Percentiles rank a stretch among this genome's conserved stretches.
phyloP scores from a whole-genome alignment of 2,113 vertebrate genomes.

The Hemicordylus capensis region DNA sequence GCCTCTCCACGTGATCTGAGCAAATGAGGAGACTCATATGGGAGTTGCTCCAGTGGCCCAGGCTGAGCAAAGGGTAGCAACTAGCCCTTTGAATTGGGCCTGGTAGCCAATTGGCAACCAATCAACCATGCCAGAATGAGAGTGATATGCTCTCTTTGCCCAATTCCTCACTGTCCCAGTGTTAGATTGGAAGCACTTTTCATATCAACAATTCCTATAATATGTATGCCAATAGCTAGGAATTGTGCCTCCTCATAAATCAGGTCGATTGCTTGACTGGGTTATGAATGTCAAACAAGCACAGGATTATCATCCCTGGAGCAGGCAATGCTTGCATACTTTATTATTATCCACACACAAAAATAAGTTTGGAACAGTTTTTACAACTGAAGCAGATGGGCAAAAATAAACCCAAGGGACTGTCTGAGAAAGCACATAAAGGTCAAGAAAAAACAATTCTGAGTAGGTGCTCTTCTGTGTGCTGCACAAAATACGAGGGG shows the following conservation, averaged over 20 bases:
- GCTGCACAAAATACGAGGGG: not conserved
- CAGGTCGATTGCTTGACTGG: not conserved
- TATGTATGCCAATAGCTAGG: not conserved
- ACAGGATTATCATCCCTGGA: not conserved
- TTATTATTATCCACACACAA: not conserved
- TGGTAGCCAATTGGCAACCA: not conserved
- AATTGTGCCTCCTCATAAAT: not conserved
- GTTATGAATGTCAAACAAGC: not conserved
- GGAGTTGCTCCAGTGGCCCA: not conserved
- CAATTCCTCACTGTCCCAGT: not conserved
- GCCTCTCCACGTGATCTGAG: not conserved
- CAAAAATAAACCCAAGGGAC: not conserved
- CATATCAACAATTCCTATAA: not conserved
- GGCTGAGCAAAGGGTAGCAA: not conserved
- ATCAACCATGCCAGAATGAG: not conserved
- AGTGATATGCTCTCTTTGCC: not conserved
- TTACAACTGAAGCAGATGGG: not conserved
- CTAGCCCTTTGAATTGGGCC: not conserved
- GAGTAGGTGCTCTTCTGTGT: not conserved
- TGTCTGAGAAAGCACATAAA: not conserved
- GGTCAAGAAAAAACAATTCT: not conserved
- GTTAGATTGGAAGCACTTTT: not conserved
- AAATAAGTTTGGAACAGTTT: not conserved
- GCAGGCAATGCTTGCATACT: slow-evolving; percentile 1
- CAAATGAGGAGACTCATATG: not conserved